Base-by-base conservation (phyloP, 2,888 invertebrate species). In the Drosophila atripex region DNA sequence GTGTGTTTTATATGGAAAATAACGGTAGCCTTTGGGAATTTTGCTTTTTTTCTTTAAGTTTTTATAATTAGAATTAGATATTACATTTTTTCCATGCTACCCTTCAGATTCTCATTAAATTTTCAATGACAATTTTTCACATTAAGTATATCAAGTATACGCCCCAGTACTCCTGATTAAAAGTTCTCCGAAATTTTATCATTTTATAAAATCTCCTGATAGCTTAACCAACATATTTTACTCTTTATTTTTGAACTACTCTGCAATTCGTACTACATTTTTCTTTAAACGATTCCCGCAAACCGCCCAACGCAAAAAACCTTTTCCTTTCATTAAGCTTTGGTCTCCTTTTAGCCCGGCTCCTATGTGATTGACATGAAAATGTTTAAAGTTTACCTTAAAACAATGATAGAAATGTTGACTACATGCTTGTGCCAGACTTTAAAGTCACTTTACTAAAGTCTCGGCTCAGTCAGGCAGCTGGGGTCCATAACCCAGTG, bases 331-430 rank as follows among this genome's bases (percentile, higher is more conserved):
- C 47, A 51, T 51, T 41, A 51, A 58, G 51, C 51, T n/a, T 18
- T 28, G 51, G 51, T 11, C 35, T n/a, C 39, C 18, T 14, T 30
- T 28, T 6, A 41, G 9, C 18, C 9, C 28, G 4, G 25, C 58
- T 56, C 55, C 56, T 14, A 9, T 51, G 57, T 86, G 88, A 88
- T 90, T 90, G 90, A 90, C 91, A 76, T 86, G 63, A 90, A 89
- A 90, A 90, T 90, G 91, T 80, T 88, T 78, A 76, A 90, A 90
- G 90, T 90, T 90, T 90, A 90, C 90, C 90, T 90, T 90, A 90
- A 88, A 82, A 87, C 84, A 84, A 90, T 90, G 78, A 77, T 77
- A 82, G 84, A 75, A 85, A 90, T 89, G 83, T 76, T 58, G 71
- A 14, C 63, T 49, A 41, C 57, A 55, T 58, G 75, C 61, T 28